Base-by-base conservation (phyloP, 35 echinoderm and acorn worm genomes). In the Lytechinus pictus region DNA sequence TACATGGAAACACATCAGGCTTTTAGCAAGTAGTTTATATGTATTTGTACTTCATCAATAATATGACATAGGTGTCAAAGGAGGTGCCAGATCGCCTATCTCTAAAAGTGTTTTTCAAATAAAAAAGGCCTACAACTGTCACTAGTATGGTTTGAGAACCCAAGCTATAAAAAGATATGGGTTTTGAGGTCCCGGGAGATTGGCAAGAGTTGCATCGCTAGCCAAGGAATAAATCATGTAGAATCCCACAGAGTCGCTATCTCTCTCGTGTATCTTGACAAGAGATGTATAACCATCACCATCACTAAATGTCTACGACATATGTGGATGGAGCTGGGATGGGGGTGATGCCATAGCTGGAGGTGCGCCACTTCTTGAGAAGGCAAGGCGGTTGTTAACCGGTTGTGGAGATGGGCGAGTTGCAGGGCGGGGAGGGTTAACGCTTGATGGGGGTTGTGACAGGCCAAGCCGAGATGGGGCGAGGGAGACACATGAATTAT, bases 151-250 rank as follows among this genome's bases (percentile, higher is more conserved):
- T 79, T 79, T 4, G 66, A 79, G 66, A 79, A 79, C 16, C 19
- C 66, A 51, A 44, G 88, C 52, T 90, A 44, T 90, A 54, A 90
- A 90, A 54, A 90, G 88, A 90, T 90, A 90, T 90, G 88, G 88
- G 66, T 54, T 90, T 54, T 90, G 88, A 90, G 88, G 52, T 54
- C 88, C 88, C 88, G 10, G 1, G 88, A 90, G 88, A 90, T 90
- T 14, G 52, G 88, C 52, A 27, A 44, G 52, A 90, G 88, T 10
- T 28, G n/a, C 29, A 14, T 13, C 11, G 88, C 88, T 33, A 54
- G 88, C 88, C 88, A 90, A 90, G 52, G 88, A 90, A 90, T 90
- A 90, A 90, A 90, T 90, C 88, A 90, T 90, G 88, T 54, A 90
- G 24, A 90, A 90, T 90, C 88, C 88, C 88, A 90, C 88, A 90